Conservation (phyloP, 2,113 vertebrate species). For the Mus musculus region GRCm39 chr1:149954001-149954500, state of each 20-base stretch:
- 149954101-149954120: background rate
- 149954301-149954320: too few relatives aligned
- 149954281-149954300: too few relatives aligned
- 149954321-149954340: too few relatives aligned
- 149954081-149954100: background rate
- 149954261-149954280: too few relatives aligned
- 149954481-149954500: background rate
- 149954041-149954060: background rate
- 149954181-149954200: too few relatives aligned
- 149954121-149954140: background rate
- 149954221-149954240: too few relatives aligned
- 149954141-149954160: background rate
- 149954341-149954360: too few relatives aligned
- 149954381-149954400: too few relatives aligned
- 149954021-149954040: background rate
- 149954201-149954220: too few relatives aligned
- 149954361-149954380: too few relatives aligned
- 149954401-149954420: background rate
- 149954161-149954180: background rate
- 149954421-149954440: background rate
- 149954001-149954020: background rate
- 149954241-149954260: background rate
- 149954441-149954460: background rate
- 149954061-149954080: too few relatives aligned
- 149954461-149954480: background rate